Conservation (phyloP, 2,888 invertebrate genomes). For the Prosapia bicincta region DNA sequence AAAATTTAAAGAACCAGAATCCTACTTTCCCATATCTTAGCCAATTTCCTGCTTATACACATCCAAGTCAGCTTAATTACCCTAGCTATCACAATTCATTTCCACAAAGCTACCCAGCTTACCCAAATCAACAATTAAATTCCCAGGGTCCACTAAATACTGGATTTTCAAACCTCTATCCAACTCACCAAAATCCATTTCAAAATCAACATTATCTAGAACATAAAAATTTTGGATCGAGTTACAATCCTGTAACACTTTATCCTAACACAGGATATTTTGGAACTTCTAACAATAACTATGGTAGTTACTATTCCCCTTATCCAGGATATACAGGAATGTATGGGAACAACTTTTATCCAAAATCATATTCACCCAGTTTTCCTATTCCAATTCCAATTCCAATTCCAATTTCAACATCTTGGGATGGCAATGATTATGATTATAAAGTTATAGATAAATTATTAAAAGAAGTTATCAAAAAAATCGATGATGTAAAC, state of each 20-base stretch:
- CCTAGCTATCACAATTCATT: neutral
- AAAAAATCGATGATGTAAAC: neutral
- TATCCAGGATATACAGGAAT: neutral
- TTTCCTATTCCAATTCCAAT: neutral
- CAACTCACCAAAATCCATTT: neutral
- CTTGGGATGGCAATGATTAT: neutral
- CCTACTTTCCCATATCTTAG: neutral
- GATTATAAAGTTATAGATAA: neutral
- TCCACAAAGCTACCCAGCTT: neutral
- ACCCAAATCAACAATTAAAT: neutral
- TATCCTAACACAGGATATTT: neutral
- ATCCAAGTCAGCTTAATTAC: neutral
- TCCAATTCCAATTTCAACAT: neutral
- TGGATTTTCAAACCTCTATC: neutral
- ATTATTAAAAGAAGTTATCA: neutral
- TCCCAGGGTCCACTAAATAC: neutral
- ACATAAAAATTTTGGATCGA: neutral
- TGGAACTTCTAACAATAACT: neutral
- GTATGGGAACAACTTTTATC: neutral
- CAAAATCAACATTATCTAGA: neutral
- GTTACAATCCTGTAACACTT: neutral
- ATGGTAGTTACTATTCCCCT: neutral
- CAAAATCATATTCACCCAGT: neutral
- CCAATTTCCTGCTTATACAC: neutral
- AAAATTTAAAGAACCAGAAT: neutral